A percentile compares a stretch with the other conserved stretches of the same genome.
These are phyloP conservation scores for Lepidurus packardi DNA, from an alignment of 1,140 invertebrate species.

Conservation along the genomic window DNA sequence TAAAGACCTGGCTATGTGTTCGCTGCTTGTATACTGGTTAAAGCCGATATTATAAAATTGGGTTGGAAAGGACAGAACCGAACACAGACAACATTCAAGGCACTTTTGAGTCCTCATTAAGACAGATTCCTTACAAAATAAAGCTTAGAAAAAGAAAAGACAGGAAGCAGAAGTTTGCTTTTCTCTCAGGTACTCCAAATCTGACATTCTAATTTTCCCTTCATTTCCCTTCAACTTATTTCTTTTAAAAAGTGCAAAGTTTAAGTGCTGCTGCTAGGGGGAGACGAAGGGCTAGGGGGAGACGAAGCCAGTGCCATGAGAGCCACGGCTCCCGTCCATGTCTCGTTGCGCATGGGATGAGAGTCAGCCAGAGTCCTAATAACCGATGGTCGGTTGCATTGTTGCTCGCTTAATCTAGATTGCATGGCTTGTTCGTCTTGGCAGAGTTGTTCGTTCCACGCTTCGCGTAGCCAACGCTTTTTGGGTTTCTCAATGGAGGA, in stretches of 20 bases:
- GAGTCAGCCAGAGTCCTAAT: slow-evolving; percentile 25
- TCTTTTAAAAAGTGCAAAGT: background rate
- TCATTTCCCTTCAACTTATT: background rate
- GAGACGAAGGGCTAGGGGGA: background rate
- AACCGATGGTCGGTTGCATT: slow-evolving; percentile 26
- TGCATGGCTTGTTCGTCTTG: slow-evolving; percentile 29
- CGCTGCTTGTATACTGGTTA: background rate
- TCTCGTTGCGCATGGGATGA: slow-evolving; percentile 24
- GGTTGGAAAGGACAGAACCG: background rate
- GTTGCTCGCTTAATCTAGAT: slow-evolving; percentile 25
- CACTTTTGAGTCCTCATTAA: background rate
- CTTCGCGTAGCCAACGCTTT: slow-evolving; percentile 58
- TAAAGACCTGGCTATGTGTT: slow-evolving; percentile 38
- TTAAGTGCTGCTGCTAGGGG: slow-evolving; percentile 27
- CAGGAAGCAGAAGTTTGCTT: slow-evolving; percentile 24
- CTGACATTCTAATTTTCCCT: slow-evolving; percentile 6
- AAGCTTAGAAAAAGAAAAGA: slow-evolving; percentile 27
- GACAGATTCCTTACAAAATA: background rate
- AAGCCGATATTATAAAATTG: background rate
- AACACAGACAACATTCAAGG: background rate
- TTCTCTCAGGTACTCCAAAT: slow-evolving; percentile 23
- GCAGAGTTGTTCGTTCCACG: slow-evolving; percentile 48
- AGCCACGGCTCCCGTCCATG: slow-evolving; percentile 53
- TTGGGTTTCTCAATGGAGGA: slow-evolving; percentile 42
- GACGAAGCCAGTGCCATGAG: slow-evolving; percentile 55